Evolutionary conservation across 2,888 invertebrate species (phyloP), one percentile per base, ranked within the genome.

Genomic region (Chymomyza caudatula): DNA sequence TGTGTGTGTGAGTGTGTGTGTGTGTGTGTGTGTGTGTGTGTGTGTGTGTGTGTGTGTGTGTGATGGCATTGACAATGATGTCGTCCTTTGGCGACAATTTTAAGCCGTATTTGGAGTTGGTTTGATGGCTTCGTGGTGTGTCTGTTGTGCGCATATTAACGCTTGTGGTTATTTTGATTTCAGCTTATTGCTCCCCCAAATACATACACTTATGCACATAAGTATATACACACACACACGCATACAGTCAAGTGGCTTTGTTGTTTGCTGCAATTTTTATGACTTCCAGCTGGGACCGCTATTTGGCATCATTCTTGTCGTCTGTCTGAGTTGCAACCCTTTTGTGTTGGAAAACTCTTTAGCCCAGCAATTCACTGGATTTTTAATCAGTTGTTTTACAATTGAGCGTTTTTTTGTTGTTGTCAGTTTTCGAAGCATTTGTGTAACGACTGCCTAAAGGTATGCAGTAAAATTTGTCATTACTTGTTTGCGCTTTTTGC

Each of bases 111-210:
- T 51, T 3, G 2, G 17, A 17, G 47, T 47, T 15, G 15, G 2
- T 47, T 17, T 4, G 47, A 6, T 47, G 47, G 15, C 19, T 17
- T 17, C 47, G 6, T 47, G 47, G 17, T 15, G 51, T 13, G 13
- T 20, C 13, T 22, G 63, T 47, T 64, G 62, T 47, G 15, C 23
- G 74, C 60, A 73, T 65, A 65, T 75, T 66, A 68, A 52, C 44
- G 65, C 68, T 71, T 77, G 75, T 42, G 75, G 77, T 64, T 75
- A 68, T 75, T 75, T 74, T 65, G 75, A 75, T 74, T 75, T 68
- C 4, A 65, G 71, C 74, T 74, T 75, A 71, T 66, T 63, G 55
- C 53, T 37, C 29, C 29, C 29, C 29, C 29, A 37, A 8, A 37
- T 37, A 20, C 15, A 49, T 60, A 60, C 63, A 56, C 55, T 25